A percentile compares a stretch with the other conserved stretches of the same genome.
Evolutionary conservation across 2,113 vertebrate genomes (phyloP).

Genomic region (Chiloscyllium plagiosum): DNA sequence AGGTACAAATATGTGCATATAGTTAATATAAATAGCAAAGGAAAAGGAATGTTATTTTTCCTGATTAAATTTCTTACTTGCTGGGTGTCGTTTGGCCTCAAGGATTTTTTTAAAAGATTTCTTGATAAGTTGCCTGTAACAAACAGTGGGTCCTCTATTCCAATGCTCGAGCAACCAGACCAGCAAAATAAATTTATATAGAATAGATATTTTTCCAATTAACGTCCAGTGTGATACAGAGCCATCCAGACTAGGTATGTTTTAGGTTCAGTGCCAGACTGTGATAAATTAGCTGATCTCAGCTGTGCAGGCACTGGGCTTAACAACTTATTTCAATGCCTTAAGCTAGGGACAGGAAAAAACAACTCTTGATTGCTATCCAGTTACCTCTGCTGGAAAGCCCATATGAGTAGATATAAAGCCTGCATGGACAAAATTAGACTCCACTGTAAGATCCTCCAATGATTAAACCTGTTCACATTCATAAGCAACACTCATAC

Average conservation of each 20-base stretch:
- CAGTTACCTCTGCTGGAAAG: not conserved
- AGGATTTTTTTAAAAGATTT: slow-evolving; percentile 24
- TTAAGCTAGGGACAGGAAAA: not conserved
- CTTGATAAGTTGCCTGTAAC: slow-evolving; percentile 14
- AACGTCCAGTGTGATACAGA: not conserved
- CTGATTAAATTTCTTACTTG: not conserved
- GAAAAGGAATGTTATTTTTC: slow-evolving; percentile 1
- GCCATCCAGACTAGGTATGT: not conserved
- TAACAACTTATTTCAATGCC: not conserved
- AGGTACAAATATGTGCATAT: not conserved
- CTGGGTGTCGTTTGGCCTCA: not conserved
- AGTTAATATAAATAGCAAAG: not conserved
- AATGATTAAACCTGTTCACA: not conserved
- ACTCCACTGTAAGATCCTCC: not conserved
- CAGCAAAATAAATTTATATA: slow-evolving; percentile 1
- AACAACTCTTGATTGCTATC: slow-evolving; percentile 8
- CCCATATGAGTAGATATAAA: not conserved
- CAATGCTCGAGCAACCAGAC: not conserved
- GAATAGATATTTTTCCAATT: not conserved
- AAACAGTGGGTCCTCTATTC: slow-evolving; percentile 5
- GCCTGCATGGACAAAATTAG: not conserved
- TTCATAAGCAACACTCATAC: not conserved
- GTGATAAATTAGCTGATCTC: not conserved
- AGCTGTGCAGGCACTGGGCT: slow-evolving; percentile 9
- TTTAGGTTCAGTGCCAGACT: not conserved